These are phyloP conservation scores for Porites australiensis DNA, from an alignment of 64 coral and sea anemone genomes.

Conservation along the genomic window DNA sequence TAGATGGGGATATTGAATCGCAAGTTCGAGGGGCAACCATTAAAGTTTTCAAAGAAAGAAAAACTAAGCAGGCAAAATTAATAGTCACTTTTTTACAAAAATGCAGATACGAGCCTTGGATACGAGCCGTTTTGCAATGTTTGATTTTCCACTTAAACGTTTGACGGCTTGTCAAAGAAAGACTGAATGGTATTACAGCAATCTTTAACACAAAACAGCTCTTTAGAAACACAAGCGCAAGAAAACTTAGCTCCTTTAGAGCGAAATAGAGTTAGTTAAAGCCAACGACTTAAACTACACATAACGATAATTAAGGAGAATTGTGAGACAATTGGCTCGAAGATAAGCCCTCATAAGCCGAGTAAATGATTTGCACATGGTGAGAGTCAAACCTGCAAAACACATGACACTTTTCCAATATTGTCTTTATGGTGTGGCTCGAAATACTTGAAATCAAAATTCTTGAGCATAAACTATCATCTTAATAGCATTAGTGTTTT, in stretches of 20 bases:
- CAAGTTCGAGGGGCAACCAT: not conserved
- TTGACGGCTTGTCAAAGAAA: slow-evolving; percentile 26
- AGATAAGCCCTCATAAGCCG: not conserved
- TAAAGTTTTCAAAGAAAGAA: not conserved
- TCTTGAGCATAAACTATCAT: not conserved
- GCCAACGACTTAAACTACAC: not conserved
- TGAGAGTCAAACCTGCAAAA: not conserved
- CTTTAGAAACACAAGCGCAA: not conserved
- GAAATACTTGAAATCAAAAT: not conserved
- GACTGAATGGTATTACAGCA: not conserved
- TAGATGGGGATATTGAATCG: too few species aligned
- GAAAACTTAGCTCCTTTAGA: too few species aligned
- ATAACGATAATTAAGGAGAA: not conserved
- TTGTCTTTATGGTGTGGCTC: not conserved
- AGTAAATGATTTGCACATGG: not conserved
- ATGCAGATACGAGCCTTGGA: too few species aligned
- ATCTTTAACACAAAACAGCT: slow-evolving; percentile 50
- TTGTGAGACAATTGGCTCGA: not conserved
- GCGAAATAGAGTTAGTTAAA: not conserved
- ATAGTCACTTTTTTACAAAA: too few species aligned
- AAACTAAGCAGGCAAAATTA: too few species aligned
- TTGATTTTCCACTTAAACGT: not conserved
- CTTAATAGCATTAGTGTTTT: too few species aligned
- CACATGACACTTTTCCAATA: not conserved
- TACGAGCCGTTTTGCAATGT: too few species aligned